Evolutionary conservation across 2,888 invertebrate species (phyloP).

Genomic region (Drosophila longiperda): DNA sequence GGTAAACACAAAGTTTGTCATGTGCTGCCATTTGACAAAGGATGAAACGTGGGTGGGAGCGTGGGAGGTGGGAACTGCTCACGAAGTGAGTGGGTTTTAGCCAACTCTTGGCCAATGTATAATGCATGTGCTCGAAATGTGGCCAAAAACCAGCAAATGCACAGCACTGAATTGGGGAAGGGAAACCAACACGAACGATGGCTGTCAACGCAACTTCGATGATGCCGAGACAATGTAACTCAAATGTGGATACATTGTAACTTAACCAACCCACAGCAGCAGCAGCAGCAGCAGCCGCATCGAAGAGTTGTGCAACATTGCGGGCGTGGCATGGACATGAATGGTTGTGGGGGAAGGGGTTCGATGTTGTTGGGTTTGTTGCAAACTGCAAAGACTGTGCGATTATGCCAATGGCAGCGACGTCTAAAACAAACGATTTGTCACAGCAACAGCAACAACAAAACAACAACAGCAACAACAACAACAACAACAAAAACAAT

Average conservation of each 20-base stretch:
- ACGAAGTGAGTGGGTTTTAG: not conserved
- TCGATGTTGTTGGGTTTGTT: not conserved
- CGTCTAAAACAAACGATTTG: constrained; percentile 80
- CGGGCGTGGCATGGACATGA: constrained; percentile 5
- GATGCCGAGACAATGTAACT: constrained; percentile 77
- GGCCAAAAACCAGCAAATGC: constrained; percentile 65
- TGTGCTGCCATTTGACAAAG: constrained; percentile 65
- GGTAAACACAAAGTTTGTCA: constrained; percentile 77
- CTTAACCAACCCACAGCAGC: constrained; percentile 30
- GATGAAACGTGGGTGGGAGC: not conserved
- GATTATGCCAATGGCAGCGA: constrained; percentile 75
- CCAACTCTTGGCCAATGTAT: constrained; percentile 56
- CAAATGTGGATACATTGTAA: constrained; percentile 77
- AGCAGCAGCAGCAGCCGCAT: constrained; percentile 24
- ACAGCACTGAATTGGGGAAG: constrained; percentile 15
- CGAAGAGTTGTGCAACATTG: constrained; percentile 58
- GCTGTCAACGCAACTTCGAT: constrained; percentile 79
- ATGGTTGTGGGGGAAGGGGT: not conserved
- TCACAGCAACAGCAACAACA: constrained; percentile 62
- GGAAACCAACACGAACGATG: constrained; percentile 36
- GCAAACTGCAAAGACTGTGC: constrained; percentile 77
- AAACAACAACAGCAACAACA: constrained; percentile 31
- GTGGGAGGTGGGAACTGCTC: not conserved
- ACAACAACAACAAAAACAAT: constrained; percentile 34
- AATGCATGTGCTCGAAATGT: constrained; percentile 66